Evolutionary conservation across 2,888 invertebrate genomes (phyloP).

Genomic region (Drosophila pseudotalamancana): DNA sequence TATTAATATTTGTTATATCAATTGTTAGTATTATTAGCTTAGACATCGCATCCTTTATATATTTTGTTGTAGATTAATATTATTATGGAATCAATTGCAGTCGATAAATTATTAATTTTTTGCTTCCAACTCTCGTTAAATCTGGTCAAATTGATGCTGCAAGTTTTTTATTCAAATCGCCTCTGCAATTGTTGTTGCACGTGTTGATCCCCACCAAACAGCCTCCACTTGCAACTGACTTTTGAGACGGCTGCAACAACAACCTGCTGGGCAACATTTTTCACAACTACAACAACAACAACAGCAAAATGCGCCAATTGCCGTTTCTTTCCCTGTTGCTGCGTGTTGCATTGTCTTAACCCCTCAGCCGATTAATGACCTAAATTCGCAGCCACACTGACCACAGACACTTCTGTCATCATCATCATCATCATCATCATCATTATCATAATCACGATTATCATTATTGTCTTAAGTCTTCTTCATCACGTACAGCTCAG

Average conservation of each 20-base stretch:
- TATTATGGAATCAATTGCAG: no score
- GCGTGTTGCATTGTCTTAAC: conserved; percentile 17
- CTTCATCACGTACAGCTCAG: conserved; percentile 19
- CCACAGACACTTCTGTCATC: conserved; percentile 63
- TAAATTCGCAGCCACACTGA: conserved; percentile 63
- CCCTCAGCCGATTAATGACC: conserved; percentile 72
- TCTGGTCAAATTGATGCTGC: conserved; percentile 8
- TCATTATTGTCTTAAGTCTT: background rate
- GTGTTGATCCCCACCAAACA: conserved; percentile 9
- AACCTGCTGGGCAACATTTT: conserved; percentile 31
- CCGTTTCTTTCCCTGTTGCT: conserved; percentile 30
- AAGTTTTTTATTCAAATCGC: background rate
- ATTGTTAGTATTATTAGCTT: no score
- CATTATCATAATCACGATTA: background rate
- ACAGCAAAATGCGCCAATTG: conserved; percentile 53
- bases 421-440: conserved; percentile 24
- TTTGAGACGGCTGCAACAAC: conserved; percentile 6
- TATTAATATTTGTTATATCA: no score
- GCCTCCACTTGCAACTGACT: conserved; percentile 27
- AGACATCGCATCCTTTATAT: no score
- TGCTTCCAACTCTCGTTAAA: background rate
- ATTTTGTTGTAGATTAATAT: no score
- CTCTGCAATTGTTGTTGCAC: conserved; percentile 1
- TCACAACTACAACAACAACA: conserved; percentile 10
- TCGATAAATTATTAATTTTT: background rate